Conservation (phyloP, 2,888 invertebrate species). For the Machimus atricapillus region DNA sequence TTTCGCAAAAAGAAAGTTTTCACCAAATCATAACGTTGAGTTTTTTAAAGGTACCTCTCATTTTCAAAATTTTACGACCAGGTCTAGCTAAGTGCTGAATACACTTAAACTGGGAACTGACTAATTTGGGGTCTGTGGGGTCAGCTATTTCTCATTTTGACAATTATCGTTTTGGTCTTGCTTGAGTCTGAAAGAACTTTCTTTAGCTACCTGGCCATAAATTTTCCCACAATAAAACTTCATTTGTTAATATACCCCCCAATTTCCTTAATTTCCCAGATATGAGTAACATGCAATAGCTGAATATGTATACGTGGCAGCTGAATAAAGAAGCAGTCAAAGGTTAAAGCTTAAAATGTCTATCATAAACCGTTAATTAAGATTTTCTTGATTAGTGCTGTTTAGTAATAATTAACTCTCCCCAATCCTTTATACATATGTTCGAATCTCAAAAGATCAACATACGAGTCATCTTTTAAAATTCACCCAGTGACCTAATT, state of each 20-base stretch:
- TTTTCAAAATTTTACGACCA: background rate
- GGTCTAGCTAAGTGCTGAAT: background rate
- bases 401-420: too few relatives aligned
- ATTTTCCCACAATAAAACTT: background rate
- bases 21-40: background rate
- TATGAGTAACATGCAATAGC: too few relatives aligned
- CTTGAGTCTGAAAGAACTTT: background rate
- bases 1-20: background rate
- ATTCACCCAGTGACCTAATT: background rate
- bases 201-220: too few relatives aligned
- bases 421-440: background rate
- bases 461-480: background rate
- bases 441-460: background rate
- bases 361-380: too few relatives aligned
- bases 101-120: background rate
- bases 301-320: too few relatives aligned
- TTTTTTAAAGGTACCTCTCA: background rate
- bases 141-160: background rate
- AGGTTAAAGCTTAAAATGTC: too few relatives aligned
- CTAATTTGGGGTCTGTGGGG: background rate
- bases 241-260: background rate
- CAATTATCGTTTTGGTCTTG: background rate
- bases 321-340: too few relatives aligned
- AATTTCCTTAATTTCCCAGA: background rate
- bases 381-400: too few relatives aligned